Evolutionary conservation across 2,797 vertebrate genomes (phyloP).

Genomic region (Hapalemur alaotrensis): DNA sequence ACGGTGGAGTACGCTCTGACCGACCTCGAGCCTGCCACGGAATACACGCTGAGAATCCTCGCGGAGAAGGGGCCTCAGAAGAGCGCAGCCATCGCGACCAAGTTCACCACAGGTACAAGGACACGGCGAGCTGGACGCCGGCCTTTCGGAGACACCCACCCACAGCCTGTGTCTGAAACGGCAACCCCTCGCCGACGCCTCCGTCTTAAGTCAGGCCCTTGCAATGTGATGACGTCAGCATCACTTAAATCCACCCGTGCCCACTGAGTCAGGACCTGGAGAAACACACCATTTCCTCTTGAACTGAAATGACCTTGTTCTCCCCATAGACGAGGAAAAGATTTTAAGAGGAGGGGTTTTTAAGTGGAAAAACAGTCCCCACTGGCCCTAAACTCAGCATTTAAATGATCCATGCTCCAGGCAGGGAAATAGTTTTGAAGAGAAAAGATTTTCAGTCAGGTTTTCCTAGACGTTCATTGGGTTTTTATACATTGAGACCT

Average conservation of each 20-base stretch:
- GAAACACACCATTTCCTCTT: constrained; percentile 53
- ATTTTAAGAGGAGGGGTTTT: constrained; percentile 22
- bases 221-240: neutral
- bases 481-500: neutral
- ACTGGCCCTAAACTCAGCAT: constrained; percentile 23
- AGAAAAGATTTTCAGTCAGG: constrained; percentile 34
- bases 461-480: neutral
- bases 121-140: fast-evolving
- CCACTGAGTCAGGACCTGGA: neutral
- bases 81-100: constrained; percentile 90
- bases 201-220: neutral
- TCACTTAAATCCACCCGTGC: neutral
- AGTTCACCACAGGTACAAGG: constrained; percentile 92
- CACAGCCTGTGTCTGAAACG: neutral
- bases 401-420: constrained; percentile 50
- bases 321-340: neutral
- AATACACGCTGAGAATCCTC: constrained; percentile 92
- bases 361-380: constrained; percentile 60
- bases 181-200: neutral
- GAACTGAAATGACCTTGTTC: constrained; percentile 57
- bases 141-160: neutral
- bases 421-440: constrained; percentile 40
- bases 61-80: constrained; percentile 91
- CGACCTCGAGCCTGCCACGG: constrained; percentile 90
- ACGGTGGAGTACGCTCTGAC: constrained; percentile 92